Conservation (phyloP, 1,140 invertebrate species). For the Sycophaga agraensis region DNA sequence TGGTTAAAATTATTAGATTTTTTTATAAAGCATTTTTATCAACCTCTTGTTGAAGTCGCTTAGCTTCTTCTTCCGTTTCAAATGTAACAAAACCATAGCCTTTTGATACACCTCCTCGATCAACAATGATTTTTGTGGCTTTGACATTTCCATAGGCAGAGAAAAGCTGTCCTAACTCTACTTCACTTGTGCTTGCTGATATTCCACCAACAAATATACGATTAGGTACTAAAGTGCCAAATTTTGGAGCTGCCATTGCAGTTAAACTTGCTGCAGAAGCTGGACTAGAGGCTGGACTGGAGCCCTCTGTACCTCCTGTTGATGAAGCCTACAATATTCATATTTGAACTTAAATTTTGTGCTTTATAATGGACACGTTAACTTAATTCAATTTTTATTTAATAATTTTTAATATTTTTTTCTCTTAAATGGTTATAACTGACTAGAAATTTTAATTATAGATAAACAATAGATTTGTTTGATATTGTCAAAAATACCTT, state of each 20-base stretch:
- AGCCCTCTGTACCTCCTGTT: slow-evolving; percentile 55
- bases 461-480: too few relatives aligned
- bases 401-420: neutral
- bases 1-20: too few relatives aligned
- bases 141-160: slow-evolving; percentile 87
- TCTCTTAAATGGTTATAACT: neutral
- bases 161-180: slow-evolving; percentile 79
- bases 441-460: neutral
- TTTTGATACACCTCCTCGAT: slow-evolving; percentile 90
- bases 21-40: neutral
- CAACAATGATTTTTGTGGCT: slow-evolving; percentile 91
- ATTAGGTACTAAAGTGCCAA: slow-evolving; percentile 84
- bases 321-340: slow-evolving; percentile 50
- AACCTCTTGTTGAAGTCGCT: slow-evolving; percentile 70
- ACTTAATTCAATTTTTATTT: neutral
- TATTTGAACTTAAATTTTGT: neutral
- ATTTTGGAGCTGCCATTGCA: slow-evolving; percentile 67
- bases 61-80: slow-evolving; percentile 87
- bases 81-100: slow-evolving; percentile 96
- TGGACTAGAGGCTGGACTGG: slow-evolving; percentile 57
- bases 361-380: neutral
- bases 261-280: slow-evolving; percentile 53
- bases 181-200: slow-evolving; percentile 80
- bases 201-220: slow-evolving; percentile 95
- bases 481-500: too few relatives aligned